Percentiles rank a stretch among this genome's conserved stretches.
Conservation (phyloP, 2,888 invertebrate genomes). For the Agrochola lychnidis region DNA sequence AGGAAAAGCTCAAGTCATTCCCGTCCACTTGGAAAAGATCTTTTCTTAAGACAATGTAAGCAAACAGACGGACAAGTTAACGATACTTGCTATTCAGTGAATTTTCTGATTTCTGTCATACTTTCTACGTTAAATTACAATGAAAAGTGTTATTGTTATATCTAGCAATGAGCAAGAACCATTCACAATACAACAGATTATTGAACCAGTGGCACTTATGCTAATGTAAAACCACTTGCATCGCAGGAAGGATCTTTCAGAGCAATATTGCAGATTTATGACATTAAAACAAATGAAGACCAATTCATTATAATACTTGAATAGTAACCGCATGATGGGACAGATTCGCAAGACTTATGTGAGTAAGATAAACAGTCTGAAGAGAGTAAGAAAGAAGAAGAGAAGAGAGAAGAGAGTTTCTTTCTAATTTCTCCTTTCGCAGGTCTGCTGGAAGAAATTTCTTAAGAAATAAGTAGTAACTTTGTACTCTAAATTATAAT, state of each 20-base stretch:
- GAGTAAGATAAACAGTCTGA: background rate
- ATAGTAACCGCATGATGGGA: background rate
- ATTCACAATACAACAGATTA: background rate
- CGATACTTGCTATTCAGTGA: constrained; percentile 7
- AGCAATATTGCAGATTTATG: background rate
- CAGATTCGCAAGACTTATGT: background rate
- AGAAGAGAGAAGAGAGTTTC: too few relatives aligned
- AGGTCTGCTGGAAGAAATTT: too few relatives aligned
- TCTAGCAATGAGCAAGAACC: background rate
- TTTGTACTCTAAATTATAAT: too few relatives aligned
- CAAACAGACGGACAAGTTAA: constrained; percentile 7
- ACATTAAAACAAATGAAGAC: background rate
- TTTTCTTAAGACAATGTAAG: constrained; percentile 19
- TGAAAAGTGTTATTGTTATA: constrained; percentile 34
- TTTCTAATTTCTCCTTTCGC: too few relatives aligned
- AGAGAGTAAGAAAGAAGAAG: too few relatives aligned
- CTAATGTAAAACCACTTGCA: background rate
- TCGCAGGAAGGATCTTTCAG: background rate
- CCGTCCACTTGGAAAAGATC: background rate
- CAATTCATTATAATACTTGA: background rate
- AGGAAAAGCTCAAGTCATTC: too few relatives aligned
- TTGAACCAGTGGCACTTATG: constrained; percentile 8
- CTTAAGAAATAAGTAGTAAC: too few relatives aligned
- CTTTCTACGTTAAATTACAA: constrained; percentile 35
- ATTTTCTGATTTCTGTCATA: constrained; percentile 22